Base-by-base conservation (phyloP, 2,888 invertebrate genomes). In the Drosophila prolongata region DNA sequence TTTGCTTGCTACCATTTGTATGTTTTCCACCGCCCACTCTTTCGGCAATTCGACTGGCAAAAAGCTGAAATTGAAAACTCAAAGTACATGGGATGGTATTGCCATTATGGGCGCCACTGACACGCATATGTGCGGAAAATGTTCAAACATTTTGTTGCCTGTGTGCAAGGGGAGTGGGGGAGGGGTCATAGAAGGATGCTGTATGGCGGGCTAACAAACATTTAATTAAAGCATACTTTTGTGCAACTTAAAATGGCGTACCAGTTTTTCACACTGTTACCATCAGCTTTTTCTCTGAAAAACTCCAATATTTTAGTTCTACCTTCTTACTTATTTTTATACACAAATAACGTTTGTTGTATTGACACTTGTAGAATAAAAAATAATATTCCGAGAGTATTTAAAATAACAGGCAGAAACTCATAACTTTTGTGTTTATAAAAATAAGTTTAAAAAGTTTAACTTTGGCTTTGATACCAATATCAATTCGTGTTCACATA, bases 171-270 rank as follows among this genome's bases (percentile, higher is more conserved):
- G 4, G 35, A 16, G 16, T 16, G 49, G 49, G 1, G 49, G 16
- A 16, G 11, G 19, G 34, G 8, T 4, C 24, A 24, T 13, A 16
- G 49, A 35, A 16, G 65, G 38, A 46, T 42, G 38, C 40, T 16
- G 27, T 64, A 16, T 35, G 38, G 24, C 10, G n/a, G 49, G 76
- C 79, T 71, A 72, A 76, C 87, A 83, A 87, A 87, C 81, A 87
- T 83, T 83, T 87, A 87, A 83, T 83, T 83, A 83, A 79, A 81
- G 75, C 87, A 84, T 79, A 87, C 87, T 87, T 87, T 87, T 84
- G 75, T 87, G 79, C 73, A 76, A 70, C 81, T 70, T 76, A 79
- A 77, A 82, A 79, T 79, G 76, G 75, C 81, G 79, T 68, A 70
- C 76, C 76, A 53, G 67, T 73, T 78, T 87, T 84, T 81, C 78